Evolutionary conservation across 2,113 vertebrate species (phyloP).

Genomic region (Trogon surrucura): DNA sequence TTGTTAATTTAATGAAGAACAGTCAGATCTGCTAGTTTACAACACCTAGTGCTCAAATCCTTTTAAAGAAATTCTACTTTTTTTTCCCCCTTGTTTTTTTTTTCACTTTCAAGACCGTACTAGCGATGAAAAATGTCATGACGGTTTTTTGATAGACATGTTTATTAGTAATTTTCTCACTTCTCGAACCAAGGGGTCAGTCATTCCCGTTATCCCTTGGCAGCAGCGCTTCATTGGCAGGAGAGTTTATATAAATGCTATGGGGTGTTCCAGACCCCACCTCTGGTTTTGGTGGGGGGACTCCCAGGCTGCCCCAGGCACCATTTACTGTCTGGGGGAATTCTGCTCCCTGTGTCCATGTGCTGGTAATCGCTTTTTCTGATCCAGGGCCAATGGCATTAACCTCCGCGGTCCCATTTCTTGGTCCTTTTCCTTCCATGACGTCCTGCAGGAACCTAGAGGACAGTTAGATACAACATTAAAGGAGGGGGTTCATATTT

Average conservation of each 20-base stretch:
- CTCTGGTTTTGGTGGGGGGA: neutral
- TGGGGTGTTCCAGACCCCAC: neutral
- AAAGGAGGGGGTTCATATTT: neutral
- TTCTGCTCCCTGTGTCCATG: neutral
- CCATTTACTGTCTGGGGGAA: fast-evolving
- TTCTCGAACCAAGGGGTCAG: neutral
- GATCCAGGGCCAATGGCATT: neutral
- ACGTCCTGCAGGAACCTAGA: neutral
- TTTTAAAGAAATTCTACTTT: neutral
- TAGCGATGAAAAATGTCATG: neutral
- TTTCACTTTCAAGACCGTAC: neutral
- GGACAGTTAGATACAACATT: neutral
- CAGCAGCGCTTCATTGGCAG: neutral
- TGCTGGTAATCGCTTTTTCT: neutral
- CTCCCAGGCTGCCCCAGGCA: neutral
- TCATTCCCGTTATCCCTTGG: neutral
- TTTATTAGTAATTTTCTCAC: neutral
- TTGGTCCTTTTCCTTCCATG: neutral
- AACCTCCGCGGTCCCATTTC: neutral
- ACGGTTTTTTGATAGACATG: neutral
- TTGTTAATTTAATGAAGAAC: neutral
- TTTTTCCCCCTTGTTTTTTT: neutral
- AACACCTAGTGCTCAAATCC: neutral
- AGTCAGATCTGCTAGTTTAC: neutral
- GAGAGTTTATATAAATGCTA: neutral